Conservation (phyloP, 2,888 invertebrate genomes). For the Ochropleura leucogaster region DNA sequence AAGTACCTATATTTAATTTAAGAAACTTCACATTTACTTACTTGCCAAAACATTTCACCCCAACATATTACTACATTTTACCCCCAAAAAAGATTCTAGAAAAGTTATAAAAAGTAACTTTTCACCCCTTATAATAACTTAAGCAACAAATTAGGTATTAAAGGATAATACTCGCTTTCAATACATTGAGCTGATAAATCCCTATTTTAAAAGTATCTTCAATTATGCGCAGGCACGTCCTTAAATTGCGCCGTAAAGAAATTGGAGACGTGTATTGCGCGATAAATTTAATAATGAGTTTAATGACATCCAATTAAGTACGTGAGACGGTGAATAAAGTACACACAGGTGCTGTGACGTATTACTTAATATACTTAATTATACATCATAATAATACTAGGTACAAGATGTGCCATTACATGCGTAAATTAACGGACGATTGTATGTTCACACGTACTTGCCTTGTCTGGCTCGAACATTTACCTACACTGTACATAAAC, state of each 20-base stretch:
- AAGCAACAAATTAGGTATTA: not conserved
- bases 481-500: not conserved
- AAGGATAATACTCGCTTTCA: constrained; percentile 10
- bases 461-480: not conserved
- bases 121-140: not conserved
- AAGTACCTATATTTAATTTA: too few relatives aligned
- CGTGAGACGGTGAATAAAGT: not conserved
- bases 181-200: constrained; percentile 30
- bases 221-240: constrained; percentile 43
- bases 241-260: constrained; percentile 8
- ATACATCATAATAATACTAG: constrained; percentile 3
- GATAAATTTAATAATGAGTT: not conserved
- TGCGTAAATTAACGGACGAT: not conserved
- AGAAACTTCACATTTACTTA: constrained; percentile 5
- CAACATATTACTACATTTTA: not conserved
- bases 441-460: not conserved
- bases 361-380: not conserved
- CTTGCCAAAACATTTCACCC: not conserved
- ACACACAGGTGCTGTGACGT: constrained; percentile 11
- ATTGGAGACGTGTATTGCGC: not conserved
- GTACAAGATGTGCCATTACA: not conserved
- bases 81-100: not conserved
- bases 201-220: constrained; percentile 3
- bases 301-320: constrained; percentile 6
- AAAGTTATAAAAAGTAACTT: not conserved